Base-by-base conservation (phyloP, 35 echinoderm and acorn worm genomes). In the Stichopus chloronotus region DNA sequence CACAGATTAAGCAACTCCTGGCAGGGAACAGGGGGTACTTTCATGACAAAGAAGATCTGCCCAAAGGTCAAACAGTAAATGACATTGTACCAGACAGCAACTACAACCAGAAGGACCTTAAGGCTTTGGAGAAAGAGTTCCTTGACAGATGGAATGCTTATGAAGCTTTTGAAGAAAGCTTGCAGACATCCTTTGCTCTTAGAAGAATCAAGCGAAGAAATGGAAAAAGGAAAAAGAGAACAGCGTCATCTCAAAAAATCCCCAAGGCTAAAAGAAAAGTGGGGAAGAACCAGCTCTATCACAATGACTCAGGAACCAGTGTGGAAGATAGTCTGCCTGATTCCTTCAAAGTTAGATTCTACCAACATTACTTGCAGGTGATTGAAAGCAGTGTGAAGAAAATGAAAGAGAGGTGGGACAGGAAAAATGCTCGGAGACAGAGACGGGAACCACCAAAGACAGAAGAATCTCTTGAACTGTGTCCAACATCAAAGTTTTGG, bases 1-100 rank as follows among this genome's bases (percentile, higher is more conserved):
- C 79, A 12, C 93, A 94, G 86, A 72, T 72, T 7, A 78, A 78
- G 16, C 56, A 79, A 78, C 76, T 94, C 7, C 57, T 94, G 17
- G 56, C 65, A 9, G 74, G 93, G 9, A 89, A 90, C 76, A 94
- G 88, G 8, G 93, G 88, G 25, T 94, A 89, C 76, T 94, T 89
- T 79, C 93, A 81, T 59, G 21, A 72, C 1, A 52, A 11, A 19
- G 72, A 58, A 5, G 78, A 86, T 8, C 72, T 94, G 30, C 93
- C 93, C 10, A 10, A 16, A 59, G n/a, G 57, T 5, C 58, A 81
- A 24, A 56, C 58, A 14, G 78, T 58, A 43, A n/a, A 63, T 20
- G 57, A 92, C 9, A 57, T 92, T 56, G n/a, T 22, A 59, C 55
- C 25, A 17, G 77, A 63, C 4, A 43, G 58, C n/a, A 57, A 78